A percentile compares a stretch with the other conserved stretches of the same genome.
These are phyloP conservation scores for Notothenia coriiceps DNA, from an alignment of 2,113 vertebrate genomes.

Conservation along the genomic window DNA sequence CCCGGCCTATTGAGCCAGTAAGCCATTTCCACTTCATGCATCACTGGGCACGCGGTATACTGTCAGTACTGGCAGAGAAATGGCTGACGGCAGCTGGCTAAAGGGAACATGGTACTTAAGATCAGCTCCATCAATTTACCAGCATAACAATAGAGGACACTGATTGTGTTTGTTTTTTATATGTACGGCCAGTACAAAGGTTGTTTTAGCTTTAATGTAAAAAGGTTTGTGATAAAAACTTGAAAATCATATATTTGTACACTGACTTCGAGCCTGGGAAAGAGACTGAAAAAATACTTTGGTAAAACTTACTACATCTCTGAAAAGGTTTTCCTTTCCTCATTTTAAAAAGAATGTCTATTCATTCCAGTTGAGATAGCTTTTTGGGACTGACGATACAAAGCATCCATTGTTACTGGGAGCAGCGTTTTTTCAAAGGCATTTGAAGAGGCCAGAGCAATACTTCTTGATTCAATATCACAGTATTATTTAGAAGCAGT, in stretches of 20 bases:
- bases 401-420: slow-evolving; percentile 83
- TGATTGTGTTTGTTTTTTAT: slow-evolving; percentile 22
- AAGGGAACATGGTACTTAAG: slow-evolving; percentile 38
- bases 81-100: slow-evolving; percentile 61
- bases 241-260: slow-evolving; percentile 15
- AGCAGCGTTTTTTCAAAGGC: slow-evolving; percentile 84
- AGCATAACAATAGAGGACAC: slow-evolving; percentile 46
- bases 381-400: slow-evolving; percentile 84
- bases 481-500: slow-evolving; percentile 60
- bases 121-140: slow-evolving; percentile 49
- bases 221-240: background rate
- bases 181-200: background rate
- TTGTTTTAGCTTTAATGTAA: background rate
- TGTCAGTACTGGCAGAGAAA: slow-evolving; percentile 44
- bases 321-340: slow-evolving; percentile 65
- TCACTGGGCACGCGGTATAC: slow-evolving; percentile 49
- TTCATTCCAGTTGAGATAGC: slow-evolving; percentile 90
- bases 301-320: slow-evolving; percentile 76
- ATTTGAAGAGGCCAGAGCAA: slow-evolving; percentile 75
- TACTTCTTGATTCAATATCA: slow-evolving; percentile 68
- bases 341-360: slow-evolving; percentile 73
- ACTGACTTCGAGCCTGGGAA: background rate
- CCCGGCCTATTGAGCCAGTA: slow-evolving; percentile 40
- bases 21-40: slow-evolving; percentile 68
- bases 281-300: slow-evolving; percentile 34